Conservation (phyloP, 2,888 invertebrate species). For the Rhodophaea formosa region DNA sequence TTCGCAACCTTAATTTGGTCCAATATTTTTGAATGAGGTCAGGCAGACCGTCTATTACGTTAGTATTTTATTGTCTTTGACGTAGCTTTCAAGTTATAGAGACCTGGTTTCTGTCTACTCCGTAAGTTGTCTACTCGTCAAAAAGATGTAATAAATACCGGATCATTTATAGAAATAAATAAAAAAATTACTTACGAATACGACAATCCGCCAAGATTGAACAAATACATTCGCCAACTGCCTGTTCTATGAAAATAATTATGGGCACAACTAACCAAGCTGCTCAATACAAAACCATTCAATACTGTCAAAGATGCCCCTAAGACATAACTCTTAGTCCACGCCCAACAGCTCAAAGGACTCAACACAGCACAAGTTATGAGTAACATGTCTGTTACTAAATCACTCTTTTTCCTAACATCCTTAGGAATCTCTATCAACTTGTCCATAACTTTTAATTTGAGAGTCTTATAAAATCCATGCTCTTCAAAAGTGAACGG, state of each 20-base stretch:
- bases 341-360: slow-evolving; percentile 55
- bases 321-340: slow-evolving; percentile 45
- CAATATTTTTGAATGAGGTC: no score
- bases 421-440: slow-evolving; percentile 75
- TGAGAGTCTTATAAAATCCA: slow-evolving; percentile 89
- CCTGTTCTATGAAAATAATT: slow-evolving; percentile 91
- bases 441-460: slow-evolving; percentile 78
- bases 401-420: slow-evolving; percentile 55
- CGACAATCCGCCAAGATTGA: slow-evolving; percentile 85
- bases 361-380: slow-evolving; percentile 44
- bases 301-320: slow-evolving; percentile 47
- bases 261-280: slow-evolving; percentile 83
- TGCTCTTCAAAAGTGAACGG: slow-evolving; percentile 88
- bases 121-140: no score
- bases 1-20: no score
- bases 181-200: slow-evolving; percentile 73
- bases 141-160: no score
- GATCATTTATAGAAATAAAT: no score
- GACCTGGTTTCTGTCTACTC: no score
- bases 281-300: slow-evolving; percentile 49
- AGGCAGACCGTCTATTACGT: no score
- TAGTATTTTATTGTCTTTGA: no score
- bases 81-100: no score
- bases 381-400: slow-evolving; percentile 52
- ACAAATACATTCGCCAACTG: slow-evolving; percentile 90